phyloP scores from a whole-genome alignment of 2,113 vertebrate species.

The Siphamia tubifer region DNA sequence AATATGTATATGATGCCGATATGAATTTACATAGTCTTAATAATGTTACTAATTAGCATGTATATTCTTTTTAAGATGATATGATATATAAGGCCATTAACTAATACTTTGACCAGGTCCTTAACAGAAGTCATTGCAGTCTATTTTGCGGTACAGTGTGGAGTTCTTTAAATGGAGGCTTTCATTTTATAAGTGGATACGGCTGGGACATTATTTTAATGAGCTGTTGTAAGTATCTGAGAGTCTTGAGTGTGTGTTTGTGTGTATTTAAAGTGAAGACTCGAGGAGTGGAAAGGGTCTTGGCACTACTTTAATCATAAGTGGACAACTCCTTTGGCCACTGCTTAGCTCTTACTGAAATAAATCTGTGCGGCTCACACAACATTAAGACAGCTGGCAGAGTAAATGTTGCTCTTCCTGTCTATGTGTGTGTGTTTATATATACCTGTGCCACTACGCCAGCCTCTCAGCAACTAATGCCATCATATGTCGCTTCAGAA shows the following conservation, averaged over 20 bases:
- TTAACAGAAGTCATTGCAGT: too few species aligned
- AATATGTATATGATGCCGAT: too few species aligned
- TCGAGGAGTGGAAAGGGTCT: slow-evolving; percentile 28
- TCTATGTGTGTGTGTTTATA: not conserved
- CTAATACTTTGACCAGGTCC: too few species aligned
- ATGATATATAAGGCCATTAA: too few species aligned
- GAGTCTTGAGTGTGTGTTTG: slow-evolving; percentile 1
- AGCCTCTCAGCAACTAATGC: not conserved
- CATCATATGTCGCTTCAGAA: too few species aligned
- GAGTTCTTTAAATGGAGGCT: not conserved
- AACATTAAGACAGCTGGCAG: slow-evolving; percentile 24
- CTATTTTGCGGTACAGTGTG: too few species aligned
- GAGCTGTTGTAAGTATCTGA: not conserved
- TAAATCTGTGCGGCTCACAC: slow-evolving; percentile 36
- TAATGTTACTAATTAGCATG: too few species aligned
- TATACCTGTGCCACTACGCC: not conserved
- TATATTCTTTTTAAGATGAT: too few species aligned
- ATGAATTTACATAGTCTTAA: too few species aligned
- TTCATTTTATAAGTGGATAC: not conserved
- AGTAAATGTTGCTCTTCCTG: not conserved
- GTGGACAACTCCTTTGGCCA: slow-evolving; percentile 17
- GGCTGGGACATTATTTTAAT: slow-evolving; percentile 13
- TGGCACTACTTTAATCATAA: slow-evolving; percentile 42
- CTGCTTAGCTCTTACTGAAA: slow-evolving; percentile 21
- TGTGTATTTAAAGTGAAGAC: not conserved